Percentiles rank a stretch among this genome's conserved stretches.
These are phyloP conservation scores for Halesus radiatus DNA, from an alignment of 1,140 invertebrate genomes.

Conservation along the genomic window DNA sequence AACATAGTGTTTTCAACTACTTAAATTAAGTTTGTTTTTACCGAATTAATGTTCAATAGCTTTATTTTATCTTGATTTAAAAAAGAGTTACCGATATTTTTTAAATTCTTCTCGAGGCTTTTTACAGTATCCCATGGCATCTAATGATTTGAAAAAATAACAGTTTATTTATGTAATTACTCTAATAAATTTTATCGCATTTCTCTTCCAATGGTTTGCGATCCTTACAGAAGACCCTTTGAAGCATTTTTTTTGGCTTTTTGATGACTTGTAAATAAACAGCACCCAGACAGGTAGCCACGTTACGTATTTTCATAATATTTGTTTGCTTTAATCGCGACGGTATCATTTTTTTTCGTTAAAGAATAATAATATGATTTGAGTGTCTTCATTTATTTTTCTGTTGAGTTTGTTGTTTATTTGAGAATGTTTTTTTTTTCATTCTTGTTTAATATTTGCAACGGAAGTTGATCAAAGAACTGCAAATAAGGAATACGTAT, in stretches of 20 bases:
- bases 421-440: not conserved
- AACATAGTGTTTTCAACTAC: too few relatives aligned
- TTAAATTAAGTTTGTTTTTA: too few relatives aligned
- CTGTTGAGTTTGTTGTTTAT: not conserved
- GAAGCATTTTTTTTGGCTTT: not conserved
- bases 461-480: constrained; percentile 6
- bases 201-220: too few relatives aligned
- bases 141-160: too few relatives aligned
- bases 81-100: too few relatives aligned
- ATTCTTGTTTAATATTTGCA: constrained; percentile 11
- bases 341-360: not conserved
- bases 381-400: not conserved
- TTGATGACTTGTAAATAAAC: constrained; percentile 17
- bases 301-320: not conserved
- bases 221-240: too few relatives aligned
- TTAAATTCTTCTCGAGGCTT: too few relatives aligned
- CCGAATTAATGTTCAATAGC: too few relatives aligned
- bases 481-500: not conserved
- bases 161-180: too few relatives aligned
- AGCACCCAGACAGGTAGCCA: not conserved
- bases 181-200: too few relatives aligned
- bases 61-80: too few relatives aligned
- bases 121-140: too few relatives aligned
- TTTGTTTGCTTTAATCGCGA: constrained; percentile 16
- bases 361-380: not conserved